phyloP scores from a whole-genome alignment of 2,797 vertebrate species.

The Lagocephalus sceleratus region DNA sequence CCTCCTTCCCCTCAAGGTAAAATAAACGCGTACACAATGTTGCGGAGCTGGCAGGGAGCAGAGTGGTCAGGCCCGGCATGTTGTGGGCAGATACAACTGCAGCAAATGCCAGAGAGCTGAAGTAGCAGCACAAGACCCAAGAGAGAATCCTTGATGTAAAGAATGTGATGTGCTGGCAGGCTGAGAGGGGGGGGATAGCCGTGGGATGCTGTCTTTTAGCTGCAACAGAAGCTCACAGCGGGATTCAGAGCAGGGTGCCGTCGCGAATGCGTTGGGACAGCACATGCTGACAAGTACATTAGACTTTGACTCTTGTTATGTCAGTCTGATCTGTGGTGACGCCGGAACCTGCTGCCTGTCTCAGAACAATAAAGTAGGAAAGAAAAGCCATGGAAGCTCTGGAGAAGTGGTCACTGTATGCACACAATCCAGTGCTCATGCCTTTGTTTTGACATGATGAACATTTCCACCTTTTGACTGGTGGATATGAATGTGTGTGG shows the following conservation, averaged over 20 bases:
- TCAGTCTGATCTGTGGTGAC: constrained; percentile 31
- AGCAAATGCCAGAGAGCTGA: constrained; percentile 33
- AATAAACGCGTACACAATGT: constrained; percentile 14
- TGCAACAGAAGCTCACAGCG: constrained; percentile 43
- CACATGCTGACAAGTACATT: constrained; percentile 44
- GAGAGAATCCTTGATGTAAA: constrained; percentile 31
- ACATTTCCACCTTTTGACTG: too few relatives aligned
- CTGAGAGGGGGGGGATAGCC: constrained; percentile 23
- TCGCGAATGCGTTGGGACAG: constrained; percentile 36
- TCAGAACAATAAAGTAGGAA: neutral
- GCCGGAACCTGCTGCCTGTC: constrained; percentile 8
- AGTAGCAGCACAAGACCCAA: constrained; percentile 38
- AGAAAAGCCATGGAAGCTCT: neutral
- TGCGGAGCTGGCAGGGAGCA: constrained; percentile 22
- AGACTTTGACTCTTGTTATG: constrained; percentile 34
- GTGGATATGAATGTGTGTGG: too few relatives aligned
- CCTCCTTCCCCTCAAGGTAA: constrained; percentile 23
- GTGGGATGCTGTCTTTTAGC: constrained; percentile 35
- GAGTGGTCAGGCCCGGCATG: constrained; percentile 41
- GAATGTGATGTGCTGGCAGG: constrained; percentile 45
- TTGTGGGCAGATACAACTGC: constrained; percentile 36
- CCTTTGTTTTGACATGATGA: too few relatives aligned
- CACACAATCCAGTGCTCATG: too few relatives aligned
- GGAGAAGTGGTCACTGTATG: neutral
- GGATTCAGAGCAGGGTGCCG: constrained; percentile 42